Conservation (phyloP, 2,888 invertebrate genomes). For the Leptogaster cylindrica region DNA sequence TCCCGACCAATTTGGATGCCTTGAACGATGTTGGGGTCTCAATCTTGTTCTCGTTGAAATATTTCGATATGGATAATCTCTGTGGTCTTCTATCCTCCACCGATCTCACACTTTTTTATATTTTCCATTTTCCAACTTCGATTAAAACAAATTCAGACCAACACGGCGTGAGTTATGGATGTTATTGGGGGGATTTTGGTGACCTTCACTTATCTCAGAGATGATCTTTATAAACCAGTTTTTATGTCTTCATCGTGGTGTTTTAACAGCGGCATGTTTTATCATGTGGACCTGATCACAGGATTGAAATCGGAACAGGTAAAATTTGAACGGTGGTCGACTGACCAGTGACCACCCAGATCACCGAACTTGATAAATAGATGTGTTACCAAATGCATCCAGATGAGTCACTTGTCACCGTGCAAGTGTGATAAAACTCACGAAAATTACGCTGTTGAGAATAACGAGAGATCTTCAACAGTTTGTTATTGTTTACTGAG, state of each 20-base stretch:
- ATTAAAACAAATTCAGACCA: constrained; percentile 39
- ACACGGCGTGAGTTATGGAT: constrained; percentile 36
- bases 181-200: constrained; percentile 22
- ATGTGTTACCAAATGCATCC: constrained; percentile 22
- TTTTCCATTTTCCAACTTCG: not conserved
- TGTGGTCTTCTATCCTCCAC: not conserved
- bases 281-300: not conserved
- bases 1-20: constrained; percentile 39
- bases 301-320: constrained; percentile 24
- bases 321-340: constrained; percentile 29
- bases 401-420: constrained; percentile 12
- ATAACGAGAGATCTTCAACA: not conserved
- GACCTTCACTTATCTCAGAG: constrained; percentile 40
- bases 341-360: constrained; percentile 31
- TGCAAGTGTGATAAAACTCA: constrained; percentile 4
- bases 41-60: not conserved
- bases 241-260: constrained; percentile 36
- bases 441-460: not conserved
- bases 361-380: constrained; percentile 24
- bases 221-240: constrained; percentile 24
- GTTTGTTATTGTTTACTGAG: constrained; percentile 12
- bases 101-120: not conserved
- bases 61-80: constrained; percentile 12
- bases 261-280: constrained; percentile 10
- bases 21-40: no score